These are phyloP conservation scores for Eleginops maclovinus DNA, from an alignment of 2,113 vertebrate genomes.

Conservation along the genomic window DNA sequence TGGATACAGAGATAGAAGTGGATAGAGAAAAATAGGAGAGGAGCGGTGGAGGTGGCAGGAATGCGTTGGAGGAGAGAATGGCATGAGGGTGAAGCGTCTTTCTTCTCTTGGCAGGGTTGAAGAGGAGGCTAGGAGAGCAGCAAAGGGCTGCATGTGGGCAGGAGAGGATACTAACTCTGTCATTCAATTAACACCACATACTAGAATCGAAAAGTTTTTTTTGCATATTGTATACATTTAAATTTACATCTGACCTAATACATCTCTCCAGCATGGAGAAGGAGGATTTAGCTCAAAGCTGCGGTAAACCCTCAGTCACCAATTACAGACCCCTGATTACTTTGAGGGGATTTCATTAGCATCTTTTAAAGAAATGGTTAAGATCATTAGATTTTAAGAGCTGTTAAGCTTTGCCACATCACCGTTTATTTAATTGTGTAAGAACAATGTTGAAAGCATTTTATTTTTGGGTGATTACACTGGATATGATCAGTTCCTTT, in stretches of 20 bases:
- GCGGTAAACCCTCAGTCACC: neutral
- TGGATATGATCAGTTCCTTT: neutral
- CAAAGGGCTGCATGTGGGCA: constrained; percentile 34
- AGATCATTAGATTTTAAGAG: neutral
- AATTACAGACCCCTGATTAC: neutral
- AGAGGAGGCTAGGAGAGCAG: constrained; percentile 29
- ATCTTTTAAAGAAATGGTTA: neutral
- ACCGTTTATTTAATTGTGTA: neutral
- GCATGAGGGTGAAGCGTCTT: constrained; percentile 32
- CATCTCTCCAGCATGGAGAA: neutral
- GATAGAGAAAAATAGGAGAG: neutral
- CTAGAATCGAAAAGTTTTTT: constrained; percentile 3
- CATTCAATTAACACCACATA: constrained; percentile 45
- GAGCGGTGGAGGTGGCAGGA: constrained; percentile 23
- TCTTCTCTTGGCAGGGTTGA: constrained; percentile 40
- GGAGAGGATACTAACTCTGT: constrained; percentile 29
- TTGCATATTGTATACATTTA: neutral
- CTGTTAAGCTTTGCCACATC: neutral
- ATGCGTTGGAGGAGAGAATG: constrained; percentile 24
- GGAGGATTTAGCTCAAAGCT: constrained; percentile 6
- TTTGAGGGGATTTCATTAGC: neutral
- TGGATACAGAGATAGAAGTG: constrained; percentile 24
- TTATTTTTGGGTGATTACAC: neutral
- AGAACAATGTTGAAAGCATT: neutral
- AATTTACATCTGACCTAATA: neutral